These are phyloP conservation scores for Ammodytes marinus DNA, from an alignment of 2,113 vertebrate genomes.

Conservation along the genomic window DNA sequence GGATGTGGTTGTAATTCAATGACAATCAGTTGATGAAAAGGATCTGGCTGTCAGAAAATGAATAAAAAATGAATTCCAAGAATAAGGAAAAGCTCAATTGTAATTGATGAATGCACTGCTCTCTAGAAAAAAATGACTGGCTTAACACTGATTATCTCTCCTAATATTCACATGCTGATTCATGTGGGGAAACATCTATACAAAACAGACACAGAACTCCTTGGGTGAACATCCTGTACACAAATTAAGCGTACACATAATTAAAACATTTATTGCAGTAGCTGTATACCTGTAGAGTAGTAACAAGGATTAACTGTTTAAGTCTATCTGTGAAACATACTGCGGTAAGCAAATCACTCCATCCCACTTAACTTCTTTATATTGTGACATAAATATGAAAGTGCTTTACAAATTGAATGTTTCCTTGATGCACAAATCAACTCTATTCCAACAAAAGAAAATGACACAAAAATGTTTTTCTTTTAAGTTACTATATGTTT, in stretches of 20 bases:
- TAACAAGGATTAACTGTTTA: constrained; percentile 99
- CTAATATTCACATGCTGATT: background rate
- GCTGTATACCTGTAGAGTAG: constrained; percentile 98
- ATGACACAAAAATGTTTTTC: constrained; percentile 89
- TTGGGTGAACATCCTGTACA: constrained; percentile 42
- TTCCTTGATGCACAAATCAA: constrained; percentile 90
- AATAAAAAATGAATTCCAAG: background rate
- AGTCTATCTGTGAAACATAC: constrained; percentile 97
- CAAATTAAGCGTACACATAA: constrained; percentile 85
- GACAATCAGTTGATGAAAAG: background rate
- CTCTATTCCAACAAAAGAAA: constrained; percentile 82
- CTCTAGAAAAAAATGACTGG: background rate
- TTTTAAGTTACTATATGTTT: constrained; percentile 86
- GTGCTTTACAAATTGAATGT: constrained; percentile 93
- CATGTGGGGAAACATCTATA: background rate
- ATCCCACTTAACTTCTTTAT: constrained; percentile 87
- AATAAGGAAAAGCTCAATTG: background rate
- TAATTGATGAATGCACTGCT: background rate
- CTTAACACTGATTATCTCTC: too few species aligned
- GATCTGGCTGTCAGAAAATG: background rate
- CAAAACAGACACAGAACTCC: constrained; percentile 42
- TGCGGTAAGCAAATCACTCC: constrained; percentile 96
- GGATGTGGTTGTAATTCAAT: background rate
- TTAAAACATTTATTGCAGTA: constrained; percentile 99
- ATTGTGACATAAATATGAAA: constrained; percentile 91